Evolutionary conservation across 2,888 invertebrate species (phyloP), one percentile per base, ranked within the genome.

Genomic region (Andrena camellia): DNA sequence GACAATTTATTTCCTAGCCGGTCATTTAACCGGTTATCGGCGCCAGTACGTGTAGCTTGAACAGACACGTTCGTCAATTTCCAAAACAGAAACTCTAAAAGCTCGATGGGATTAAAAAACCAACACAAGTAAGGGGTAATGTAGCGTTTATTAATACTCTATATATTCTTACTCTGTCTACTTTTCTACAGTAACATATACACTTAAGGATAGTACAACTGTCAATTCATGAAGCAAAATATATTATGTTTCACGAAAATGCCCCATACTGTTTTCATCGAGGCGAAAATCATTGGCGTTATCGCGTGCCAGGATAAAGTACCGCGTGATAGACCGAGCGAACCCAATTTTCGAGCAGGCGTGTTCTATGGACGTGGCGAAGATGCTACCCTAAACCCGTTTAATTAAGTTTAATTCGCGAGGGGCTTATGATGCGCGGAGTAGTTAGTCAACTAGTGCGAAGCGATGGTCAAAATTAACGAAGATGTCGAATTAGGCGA

Each of bases 381-480:
- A 57, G 17, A 20, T 54, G 57, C 35, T 42, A 23, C 42, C 48
- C 52, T 5, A 42, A 50, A n/a, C 48, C 2, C 13, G 20, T 64
- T 35, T 50, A 69, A 54, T 59, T 42, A 78, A 54, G 31, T 50
- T 63, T 52, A 20, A 26, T 59, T 48, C 17, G 31, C 2, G 35
- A n/a, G 10, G 48, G n/a, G 23, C 10, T 4, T 33, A 75, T 35
- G 33, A 29, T 29, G 33, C 20, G 31, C n/a, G 54, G 23, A 42
- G 13, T 59, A 17, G 6, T 33, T 1, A 2, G 17, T 35, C 10
- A 8, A 35, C 2, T 23, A 35, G 13, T 94, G 93, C 17, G 92
- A 90, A 2, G 93, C 93, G 17, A 92, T 90, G 62, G 91, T 68
- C 60, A 93, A 81, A 70, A 87, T 90, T 52, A 94, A 87, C 17